Base-by-base conservation (phyloP, 64 coral and sea anemone genomes). In the Acropora tenuis region DNA sequence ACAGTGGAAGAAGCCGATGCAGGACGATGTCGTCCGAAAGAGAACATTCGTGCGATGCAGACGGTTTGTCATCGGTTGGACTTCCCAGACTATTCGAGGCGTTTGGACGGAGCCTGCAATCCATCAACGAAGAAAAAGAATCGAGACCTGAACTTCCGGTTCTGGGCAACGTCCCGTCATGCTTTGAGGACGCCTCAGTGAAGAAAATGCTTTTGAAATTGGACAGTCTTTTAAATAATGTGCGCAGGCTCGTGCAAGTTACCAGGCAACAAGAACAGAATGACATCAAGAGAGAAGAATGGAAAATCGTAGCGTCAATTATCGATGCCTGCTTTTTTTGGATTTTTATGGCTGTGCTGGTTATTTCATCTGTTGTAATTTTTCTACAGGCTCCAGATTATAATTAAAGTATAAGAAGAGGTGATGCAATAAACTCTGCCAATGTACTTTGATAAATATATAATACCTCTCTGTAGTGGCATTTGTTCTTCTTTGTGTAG, bases 301-400 rank as follows among this genome's bases (percentile, higher is more conserved):
- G 95, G 95, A 88, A 94, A 58, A 78, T 97, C 4, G 95, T 94
- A 2, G 95, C 92, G 5, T 78, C 90, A 60, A 82, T 97, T 41
- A 90, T 97, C 13, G 95, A 97, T 68, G 77, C 87, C 15, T 97
- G 86, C 58, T 97, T 97, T 17, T 73, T 97, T 47, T 94, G 89
- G 79, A 63, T 97, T 1, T 97, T 97, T 17, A 78, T 97, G 75
- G 46, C 49, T 9, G 82, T 79, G 48, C 19, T 97, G 77, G 1
- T 97, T 10, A 60, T 92, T 47, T 97, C 93, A 43, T 84, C 76
- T 60, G 41, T 94, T 61, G 84, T 97, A 1, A 90, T 94, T 76
- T 97, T 97, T 87, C 46, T 94, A 19, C 88, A 94, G 61, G 93
- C 93, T 41, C 93, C 93, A 41, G 87, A 58, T 44, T 87, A 95